phyloP scores from a whole-genome alignment of 1,140 invertebrate species.

The Drosophila lacertosa region DNA sequence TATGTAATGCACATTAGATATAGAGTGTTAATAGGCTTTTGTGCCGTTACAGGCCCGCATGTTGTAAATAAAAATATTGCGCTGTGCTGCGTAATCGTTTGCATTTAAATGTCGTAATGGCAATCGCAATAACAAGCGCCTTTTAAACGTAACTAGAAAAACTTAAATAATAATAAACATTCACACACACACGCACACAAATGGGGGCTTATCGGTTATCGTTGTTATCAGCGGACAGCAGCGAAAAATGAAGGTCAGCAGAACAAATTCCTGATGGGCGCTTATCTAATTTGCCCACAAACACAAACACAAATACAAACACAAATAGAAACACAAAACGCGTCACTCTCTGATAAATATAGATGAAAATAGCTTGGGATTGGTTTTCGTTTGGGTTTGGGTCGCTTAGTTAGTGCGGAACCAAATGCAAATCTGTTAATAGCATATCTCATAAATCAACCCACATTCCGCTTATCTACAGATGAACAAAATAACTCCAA shows the following conservation, averaged over 20 bases:
- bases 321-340: conserved; percentile 20
- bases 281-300: conserved; percentile 63
- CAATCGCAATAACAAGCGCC: conserved; percentile 47
- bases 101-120: conserved; percentile 45
- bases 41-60: too few relatives aligned
- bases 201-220: conserved; percentile 65
- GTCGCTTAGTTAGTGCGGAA: not conserved
- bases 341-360: conserved; percentile 59
- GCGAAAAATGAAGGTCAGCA: conserved; percentile 79
- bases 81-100: conserved; percentile 13
- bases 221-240: conserved; percentile 55
- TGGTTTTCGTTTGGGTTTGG: not conserved
- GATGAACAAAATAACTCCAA: too few relatives aligned
- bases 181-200: conserved; percentile 19
- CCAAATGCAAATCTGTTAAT: too few relatives aligned
- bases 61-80: conserved; percentile 9
- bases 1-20: conserved; percentile 22
- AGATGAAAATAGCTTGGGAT: conserved; percentile 12
- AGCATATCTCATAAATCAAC: too few relatives aligned
- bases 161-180: conserved; percentile 67
- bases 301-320: conserved; percentile 13
- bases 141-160: conserved; percentile 61
- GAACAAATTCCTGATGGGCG: conserved; percentile 68
- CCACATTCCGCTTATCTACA: too few relatives aligned
- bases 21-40: conserved; percentile 17